A percentile compares a stretch with the other conserved stretches of the same genome.
These are phyloP conservation scores for Anabas testudineus DNA, from an alignment of 2,797 vertebrate species.

Conservation along the genomic window DNA sequence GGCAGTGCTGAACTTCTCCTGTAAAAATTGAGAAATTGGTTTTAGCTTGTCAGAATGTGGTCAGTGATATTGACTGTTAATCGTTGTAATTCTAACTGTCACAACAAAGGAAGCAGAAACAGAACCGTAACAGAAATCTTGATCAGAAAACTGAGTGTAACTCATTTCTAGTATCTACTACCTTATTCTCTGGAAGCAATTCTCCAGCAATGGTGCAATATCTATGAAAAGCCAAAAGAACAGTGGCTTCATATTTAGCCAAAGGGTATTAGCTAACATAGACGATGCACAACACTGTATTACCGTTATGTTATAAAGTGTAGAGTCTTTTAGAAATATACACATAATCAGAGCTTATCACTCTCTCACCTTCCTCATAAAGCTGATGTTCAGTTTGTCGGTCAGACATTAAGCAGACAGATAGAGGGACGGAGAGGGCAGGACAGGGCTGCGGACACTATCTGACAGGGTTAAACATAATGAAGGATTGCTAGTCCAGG, in stretches of 20 bases:
- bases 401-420: slow-evolving; percentile 27
- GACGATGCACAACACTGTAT: neutral
- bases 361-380: slow-evolving; percentile 11
- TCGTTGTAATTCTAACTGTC: neutral
- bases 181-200: neutral
- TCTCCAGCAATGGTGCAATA: neutral
- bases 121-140: neutral
- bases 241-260: neutral
- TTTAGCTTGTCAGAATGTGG: neutral
- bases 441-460: slow-evolving; percentile 22
- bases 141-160: neutral
- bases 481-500: slow-evolving; percentile 64
- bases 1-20: neutral
- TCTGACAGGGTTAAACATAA: slow-evolving; percentile 71
- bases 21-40: no score
- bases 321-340: slow-evolving; percentile 73
- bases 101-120: neutral
- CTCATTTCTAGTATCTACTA: neutral
- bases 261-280: neutral
- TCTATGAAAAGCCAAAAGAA: neutral
- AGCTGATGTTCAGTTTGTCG: slow-evolving; percentile 21
- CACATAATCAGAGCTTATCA: slow-evolving; percentile 75
- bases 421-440: slow-evolving; percentile 31
- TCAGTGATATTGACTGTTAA: neutral
- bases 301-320: no score